Evolutionary conservation across 2,797 vertebrate genomes (phyloP).

Genomic region (Artibeus jamaicensis): DNA sequence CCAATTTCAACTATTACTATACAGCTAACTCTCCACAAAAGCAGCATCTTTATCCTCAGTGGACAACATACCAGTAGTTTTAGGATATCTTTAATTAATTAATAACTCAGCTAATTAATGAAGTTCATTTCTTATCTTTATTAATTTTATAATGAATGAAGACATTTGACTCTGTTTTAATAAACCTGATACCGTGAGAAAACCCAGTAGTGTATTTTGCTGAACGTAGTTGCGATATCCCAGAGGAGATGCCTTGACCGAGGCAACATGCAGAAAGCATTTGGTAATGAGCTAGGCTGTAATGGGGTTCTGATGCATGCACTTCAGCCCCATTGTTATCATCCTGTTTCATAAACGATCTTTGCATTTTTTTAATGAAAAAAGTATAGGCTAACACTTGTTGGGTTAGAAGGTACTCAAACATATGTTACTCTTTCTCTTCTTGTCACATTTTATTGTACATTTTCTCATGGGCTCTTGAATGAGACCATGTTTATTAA

Average conservation of each 20-base stretch:
- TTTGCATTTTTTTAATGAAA: constrained; percentile 49
- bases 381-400: constrained; percentile 35
- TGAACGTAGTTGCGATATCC: background rate
- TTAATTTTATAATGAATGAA: constrained; percentile 2
- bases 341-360: constrained; percentile 62
- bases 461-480: constrained; percentile 34
- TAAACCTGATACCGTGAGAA: background rate
- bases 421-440: constrained; percentile 40
- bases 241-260: background rate
- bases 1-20: background rate
- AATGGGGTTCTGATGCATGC: background rate
- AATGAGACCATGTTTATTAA: constrained; percentile 67
- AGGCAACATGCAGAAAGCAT: background rate
- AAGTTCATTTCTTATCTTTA: background rate
- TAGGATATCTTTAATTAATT: constrained; percentile 20
- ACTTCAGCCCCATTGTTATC: background rate
- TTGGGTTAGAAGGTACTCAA: constrained; percentile 49
- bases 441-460: constrained; percentile 57
- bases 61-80: background rate
- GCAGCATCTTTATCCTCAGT: background rate
- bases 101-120: background rate
- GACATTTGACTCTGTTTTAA: background rate
- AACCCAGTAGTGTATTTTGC: background rate
- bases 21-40: background rate
- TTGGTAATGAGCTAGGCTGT: background rate